phyloP scores from a whole-genome alignment of 2,797 vertebrate species.

The Enteromius unitaeniatus region DNA sequence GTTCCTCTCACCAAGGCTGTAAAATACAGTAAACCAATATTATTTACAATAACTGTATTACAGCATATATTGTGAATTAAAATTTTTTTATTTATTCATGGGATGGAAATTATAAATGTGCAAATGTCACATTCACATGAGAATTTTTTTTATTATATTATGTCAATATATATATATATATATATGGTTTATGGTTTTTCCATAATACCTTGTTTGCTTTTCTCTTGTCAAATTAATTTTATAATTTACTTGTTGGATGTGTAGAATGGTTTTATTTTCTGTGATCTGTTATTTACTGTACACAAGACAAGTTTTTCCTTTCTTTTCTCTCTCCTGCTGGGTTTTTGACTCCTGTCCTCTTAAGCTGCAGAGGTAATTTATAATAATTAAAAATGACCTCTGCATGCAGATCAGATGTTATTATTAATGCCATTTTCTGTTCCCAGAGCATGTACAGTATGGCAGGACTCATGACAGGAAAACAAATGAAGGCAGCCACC shows the following conservation, averaged over 20 bases:
- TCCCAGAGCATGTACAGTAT: slow-evolving; percentile 55
- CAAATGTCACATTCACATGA: no score
- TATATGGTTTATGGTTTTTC: no score
- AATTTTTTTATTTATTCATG: background rate
- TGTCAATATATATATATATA: background rate
- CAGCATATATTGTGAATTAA: background rate
- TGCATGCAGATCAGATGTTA: slow-evolving; percentile 67
- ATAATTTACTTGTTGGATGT: background rate
- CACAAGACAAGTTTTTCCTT: background rate
- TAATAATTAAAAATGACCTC: slow-evolving; percentile 71
- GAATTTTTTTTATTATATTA: no score
- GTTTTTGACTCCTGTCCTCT: slow-evolving; percentile 65
- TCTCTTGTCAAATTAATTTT: background rate
- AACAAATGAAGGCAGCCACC: slow-evolving; percentile 69
- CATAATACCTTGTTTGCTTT: background rate
- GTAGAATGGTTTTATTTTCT: slow-evolving; percentile 49
- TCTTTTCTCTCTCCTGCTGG: slow-evolving; percentile 50
- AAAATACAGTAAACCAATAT: background rate
- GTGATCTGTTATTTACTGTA: slow-evolving; percentile 42
- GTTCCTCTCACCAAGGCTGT: background rate
- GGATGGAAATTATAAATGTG: no score
- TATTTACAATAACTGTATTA: background rate
- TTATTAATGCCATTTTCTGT: slow-evolving; percentile 69
- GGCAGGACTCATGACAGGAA: slow-evolving; percentile 66
- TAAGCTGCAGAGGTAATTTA: slow-evolving; percentile 67